Evolutionary conservation across 2,797 vertebrate genomes (phyloP), one percentile per base, ranked within the genome.

Genomic region (Sebastes iracundus): DNA sequence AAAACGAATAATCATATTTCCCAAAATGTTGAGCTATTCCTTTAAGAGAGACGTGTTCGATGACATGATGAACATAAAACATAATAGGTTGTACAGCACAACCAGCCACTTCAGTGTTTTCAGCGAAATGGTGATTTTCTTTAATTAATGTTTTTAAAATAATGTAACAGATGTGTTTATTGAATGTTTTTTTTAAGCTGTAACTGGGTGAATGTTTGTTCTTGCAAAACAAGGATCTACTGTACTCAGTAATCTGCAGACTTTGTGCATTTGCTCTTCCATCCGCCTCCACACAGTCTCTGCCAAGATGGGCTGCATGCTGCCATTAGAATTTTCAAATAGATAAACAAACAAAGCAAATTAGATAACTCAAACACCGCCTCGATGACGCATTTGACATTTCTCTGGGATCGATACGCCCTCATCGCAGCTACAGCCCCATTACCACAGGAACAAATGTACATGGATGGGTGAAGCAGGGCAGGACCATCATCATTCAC

Each of bases 321-420:
- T 78, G 69, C 58, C 18, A 58, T 83, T 42, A 30, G 22, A 55
- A 73, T 75, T 49, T 69, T 23, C 49, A 63, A 76, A 84, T 16
- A 59, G 18, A 73, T 9, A 59, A 59, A 84, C 72, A 79, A 82
- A 83, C 61, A 68, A 71, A 79, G 23, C 69, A 59, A 77, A 84
- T 77, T 13, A 67, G 58, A 81, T 75, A 63, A 79, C 42, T 71
- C 18, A 23, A 79, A 72, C 33, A 20, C 10, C 20, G 61, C 58
- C 61, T 83, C 3, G 1, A 65, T 79, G 79, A 75, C 75, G 68
- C 32, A 13, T 71, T 64, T 79, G 80, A 71, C 81, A 77, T 84
- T 83, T 80, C 42, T 13, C 30, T 46, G 18, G 9, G 25, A 80
- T 87, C 52, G 1, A 74, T 75, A 12, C 7, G 1, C 53, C 75